A percentile compares a stretch with the other conserved stretches of the same genome.
phyloP scores from a whole-genome alignment of 2,797 vertebrate genomes.

The Argyrosomus regius region DNA sequence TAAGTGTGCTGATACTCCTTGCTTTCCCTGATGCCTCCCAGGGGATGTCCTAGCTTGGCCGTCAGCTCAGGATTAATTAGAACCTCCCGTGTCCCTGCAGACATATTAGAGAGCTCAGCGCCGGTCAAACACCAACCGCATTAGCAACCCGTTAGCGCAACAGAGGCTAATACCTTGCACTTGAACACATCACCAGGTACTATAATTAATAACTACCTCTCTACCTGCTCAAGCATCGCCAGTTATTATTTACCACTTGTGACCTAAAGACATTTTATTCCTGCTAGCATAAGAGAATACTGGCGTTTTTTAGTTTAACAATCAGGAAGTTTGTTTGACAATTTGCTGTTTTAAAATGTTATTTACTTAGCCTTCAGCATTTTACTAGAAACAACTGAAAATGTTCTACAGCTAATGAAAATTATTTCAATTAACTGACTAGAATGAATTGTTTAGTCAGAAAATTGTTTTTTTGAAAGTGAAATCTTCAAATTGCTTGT shows the following conservation, averaged over 20 bases:
- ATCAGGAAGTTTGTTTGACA: constrained; percentile 7
- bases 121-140: constrained; percentile 84
- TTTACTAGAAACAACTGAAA: background rate
- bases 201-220: constrained; percentile 79
- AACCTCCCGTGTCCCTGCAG: constrained; percentile 80
- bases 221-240: constrained; percentile 33
- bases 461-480: background rate
- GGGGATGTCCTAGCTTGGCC: constrained; percentile 77
- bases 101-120: constrained; percentile 85
- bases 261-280: constrained; percentile 64
- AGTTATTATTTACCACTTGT: constrained; percentile 66
- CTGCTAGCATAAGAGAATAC: constrained; percentile 17
- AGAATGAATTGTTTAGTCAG: background rate
- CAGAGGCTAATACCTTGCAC: constrained; percentile 75
- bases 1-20: constrained; percentile 78
- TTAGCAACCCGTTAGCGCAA: constrained; percentile 80
- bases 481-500: constrained; percentile 2
- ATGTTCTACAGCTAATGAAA: background rate
- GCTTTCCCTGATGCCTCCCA: constrained; percentile 74
- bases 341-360: constrained; percentile 21
- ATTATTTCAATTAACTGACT: background rate
- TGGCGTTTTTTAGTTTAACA: background rate
- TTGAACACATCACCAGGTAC: constrained; percentile 73
- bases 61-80: constrained; percentile 88
- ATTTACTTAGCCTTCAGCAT: background rate